Conservation (phyloP, 2,888 invertebrate species). For the Drosophila vallismaia region DNA sequence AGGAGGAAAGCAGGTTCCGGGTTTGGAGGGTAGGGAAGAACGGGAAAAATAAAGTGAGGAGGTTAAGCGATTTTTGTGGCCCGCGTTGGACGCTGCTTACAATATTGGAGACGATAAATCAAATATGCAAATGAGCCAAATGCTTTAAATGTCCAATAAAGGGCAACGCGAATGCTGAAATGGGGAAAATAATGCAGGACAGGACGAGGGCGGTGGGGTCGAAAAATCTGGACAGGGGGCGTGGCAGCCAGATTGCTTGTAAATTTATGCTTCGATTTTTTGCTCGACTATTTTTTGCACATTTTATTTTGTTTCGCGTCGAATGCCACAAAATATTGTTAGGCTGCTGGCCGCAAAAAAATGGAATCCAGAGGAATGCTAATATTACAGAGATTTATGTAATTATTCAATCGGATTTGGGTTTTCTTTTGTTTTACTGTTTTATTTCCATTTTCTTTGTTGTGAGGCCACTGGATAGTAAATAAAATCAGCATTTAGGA, state of each 20-base stretch:
- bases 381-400: constrained; percentile 74
- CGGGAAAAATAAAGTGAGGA: not conserved
- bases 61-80: constrained; percentile 29
- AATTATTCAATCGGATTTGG: constrained; percentile 76
- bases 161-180: constrained; percentile 33
- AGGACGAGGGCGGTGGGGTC: not conserved
- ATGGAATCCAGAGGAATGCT: constrained; percentile 56
- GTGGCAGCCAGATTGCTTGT: constrained; percentile 65
- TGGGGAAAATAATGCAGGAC: constrained; percentile 6
- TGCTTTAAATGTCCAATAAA: constrained; percentile 80
- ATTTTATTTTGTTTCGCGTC: constrained; percentile 22
- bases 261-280: constrained; percentile 78
- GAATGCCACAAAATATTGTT: constrained; percentile 48
- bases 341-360: constrained; percentile 24
- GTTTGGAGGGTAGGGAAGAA: not conserved
- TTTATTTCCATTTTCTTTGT: constrained; percentile 23
- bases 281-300: constrained; percentile 22
- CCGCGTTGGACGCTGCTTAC: constrained; percentile 61
- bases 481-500: constrained; percentile 61
- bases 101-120: constrained; percentile 74
- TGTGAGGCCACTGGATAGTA: constrained; percentile 39
- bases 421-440: constrained; percentile 38
- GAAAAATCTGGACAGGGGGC: constrained; percentile 45
- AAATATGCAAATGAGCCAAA: constrained; percentile 75
- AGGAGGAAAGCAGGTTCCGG: not conserved